A percentile compares a stretch with the other conserved stretches of the same genome.
Evolutionary conservation across 2,113 vertebrate genomes (phyloP).

Genomic region (Cynoglossus semilaevis): DNA sequence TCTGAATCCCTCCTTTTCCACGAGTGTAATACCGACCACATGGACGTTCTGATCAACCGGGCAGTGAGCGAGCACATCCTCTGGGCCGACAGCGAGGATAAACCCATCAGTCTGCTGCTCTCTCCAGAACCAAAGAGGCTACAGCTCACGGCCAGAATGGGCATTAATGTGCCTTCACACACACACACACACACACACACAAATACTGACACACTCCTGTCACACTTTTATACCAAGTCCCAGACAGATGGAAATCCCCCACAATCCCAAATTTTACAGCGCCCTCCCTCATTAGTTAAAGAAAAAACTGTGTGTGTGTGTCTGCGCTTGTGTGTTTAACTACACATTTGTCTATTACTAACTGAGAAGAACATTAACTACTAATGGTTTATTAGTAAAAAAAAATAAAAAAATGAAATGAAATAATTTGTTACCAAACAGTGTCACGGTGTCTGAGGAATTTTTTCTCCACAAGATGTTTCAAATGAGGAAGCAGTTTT

Average conservation of each 20-base stretch:
- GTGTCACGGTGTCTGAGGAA: no score
- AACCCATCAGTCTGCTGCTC: constrained; percentile 47
- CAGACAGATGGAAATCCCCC: constrained; percentile 53
- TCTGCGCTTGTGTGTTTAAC: neutral
- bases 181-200: neutral
- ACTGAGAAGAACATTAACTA: neutral
- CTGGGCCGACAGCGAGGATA: constrained; percentile 47
- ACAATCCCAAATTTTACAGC: constrained; percentile 35
- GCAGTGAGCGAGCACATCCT: constrained; percentile 47
- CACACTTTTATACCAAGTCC: constrained; percentile 20
- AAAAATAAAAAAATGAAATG: no score
- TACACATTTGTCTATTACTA: neutral
- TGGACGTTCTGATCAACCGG: constrained; percentile 57
- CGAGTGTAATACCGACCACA: constrained; percentile 39
- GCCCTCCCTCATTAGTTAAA: no score
- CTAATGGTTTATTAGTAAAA: no score
- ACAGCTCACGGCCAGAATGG: constrained; percentile 38
- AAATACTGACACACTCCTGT: no score
- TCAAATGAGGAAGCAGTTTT: no score
- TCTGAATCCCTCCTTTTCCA: constrained; percentile 44
- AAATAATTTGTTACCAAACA: no score
- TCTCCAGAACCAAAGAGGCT: constrained; percentile 24
- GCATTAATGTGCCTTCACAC: constrained; percentile 15
- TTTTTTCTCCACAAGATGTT: no score
- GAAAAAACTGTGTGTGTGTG: constrained; percentile 17